phyloP scores from a whole-genome alignment of 2,797 vertebrate species.

The Momotus momota region DNA sequence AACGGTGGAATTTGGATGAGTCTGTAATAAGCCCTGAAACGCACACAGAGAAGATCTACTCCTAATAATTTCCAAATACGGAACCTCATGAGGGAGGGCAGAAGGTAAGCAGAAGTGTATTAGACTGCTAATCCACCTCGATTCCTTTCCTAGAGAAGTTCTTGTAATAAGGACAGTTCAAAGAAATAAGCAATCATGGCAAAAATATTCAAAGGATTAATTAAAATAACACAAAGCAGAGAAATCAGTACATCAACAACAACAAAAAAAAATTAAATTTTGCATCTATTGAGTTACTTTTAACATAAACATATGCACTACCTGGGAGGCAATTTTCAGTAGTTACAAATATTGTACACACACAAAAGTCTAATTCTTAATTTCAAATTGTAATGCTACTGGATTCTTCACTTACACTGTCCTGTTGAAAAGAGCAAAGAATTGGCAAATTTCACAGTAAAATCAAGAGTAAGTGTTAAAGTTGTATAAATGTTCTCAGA shows the following conservation, averaged over 20 bases:
- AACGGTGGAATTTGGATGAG: neutral
- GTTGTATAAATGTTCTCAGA: neutral
- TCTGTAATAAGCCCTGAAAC: neutral
- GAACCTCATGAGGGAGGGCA: neutral
- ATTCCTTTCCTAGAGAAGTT: neutral
- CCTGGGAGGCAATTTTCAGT: neutral
- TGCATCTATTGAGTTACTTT: neutral
- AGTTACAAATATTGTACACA: neutral
- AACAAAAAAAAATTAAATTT: neutral
- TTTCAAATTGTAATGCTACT: neutral
- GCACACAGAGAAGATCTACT: neutral
- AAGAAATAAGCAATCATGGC: neutral
- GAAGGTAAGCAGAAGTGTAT: neutral
- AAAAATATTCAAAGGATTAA: neutral
- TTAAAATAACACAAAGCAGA: neutral
- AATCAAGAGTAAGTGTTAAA: neutral
- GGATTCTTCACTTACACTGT: neutral
- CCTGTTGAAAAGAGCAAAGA: neutral
- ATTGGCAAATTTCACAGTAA: neutral
- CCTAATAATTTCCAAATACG: neutral
- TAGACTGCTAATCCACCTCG: neutral
- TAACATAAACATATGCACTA: neutral
- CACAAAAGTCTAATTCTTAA: neutral
- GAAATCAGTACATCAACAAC: neutral
- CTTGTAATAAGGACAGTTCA: neutral